phyloP scores from a whole-genome alignment of 2,888 invertebrate species.

The Lycia hirtaria region DNA sequence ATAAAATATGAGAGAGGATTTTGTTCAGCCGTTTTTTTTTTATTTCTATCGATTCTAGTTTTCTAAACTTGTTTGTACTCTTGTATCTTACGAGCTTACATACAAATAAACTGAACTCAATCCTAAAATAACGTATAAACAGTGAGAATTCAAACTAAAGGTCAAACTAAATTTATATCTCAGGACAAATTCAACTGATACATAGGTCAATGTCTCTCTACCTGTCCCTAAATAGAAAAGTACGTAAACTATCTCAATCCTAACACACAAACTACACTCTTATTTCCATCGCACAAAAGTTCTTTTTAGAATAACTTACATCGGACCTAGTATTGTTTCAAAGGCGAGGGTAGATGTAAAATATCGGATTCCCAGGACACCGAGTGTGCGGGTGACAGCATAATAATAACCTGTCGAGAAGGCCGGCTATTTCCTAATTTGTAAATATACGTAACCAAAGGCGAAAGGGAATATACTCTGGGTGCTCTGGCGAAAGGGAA shows the following conservation, averaged over 20 bases:
- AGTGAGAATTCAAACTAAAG: too few relatives aligned
- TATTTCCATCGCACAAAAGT: neutral
- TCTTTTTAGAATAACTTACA: neutral
- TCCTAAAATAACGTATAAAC: too few relatives aligned
- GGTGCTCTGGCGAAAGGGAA: constrained; percentile 13
- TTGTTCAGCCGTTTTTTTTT: too few relatives aligned
- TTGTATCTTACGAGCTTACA: too few relatives aligned
- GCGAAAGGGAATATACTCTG: constrained; percentile 11
- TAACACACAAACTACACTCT: neutral
- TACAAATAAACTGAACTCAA: too few relatives aligned
- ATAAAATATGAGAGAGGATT: too few relatives aligned
- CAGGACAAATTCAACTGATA: too few relatives aligned
- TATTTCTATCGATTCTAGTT: too few relatives aligned
- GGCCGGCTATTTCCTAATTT: constrained; percentile 50
- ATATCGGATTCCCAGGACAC: constrained; percentile 22
- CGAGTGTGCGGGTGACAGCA: constrained; percentile 48
- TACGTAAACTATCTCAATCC: neutral
- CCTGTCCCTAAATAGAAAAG: neutral
- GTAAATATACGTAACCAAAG: constrained; percentile 17
- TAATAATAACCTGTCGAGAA: constrained; percentile 51
- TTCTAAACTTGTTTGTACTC: too few relatives aligned
- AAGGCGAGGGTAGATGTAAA: constrained; percentile 18
- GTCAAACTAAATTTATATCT: too few relatives aligned
- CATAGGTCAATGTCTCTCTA: neutral
- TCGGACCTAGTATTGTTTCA: constrained; percentile 11